phyloP scores from a whole-genome alignment of 2,888 invertebrate species.

The Acanthosoma haemorrhoidale region DNA sequence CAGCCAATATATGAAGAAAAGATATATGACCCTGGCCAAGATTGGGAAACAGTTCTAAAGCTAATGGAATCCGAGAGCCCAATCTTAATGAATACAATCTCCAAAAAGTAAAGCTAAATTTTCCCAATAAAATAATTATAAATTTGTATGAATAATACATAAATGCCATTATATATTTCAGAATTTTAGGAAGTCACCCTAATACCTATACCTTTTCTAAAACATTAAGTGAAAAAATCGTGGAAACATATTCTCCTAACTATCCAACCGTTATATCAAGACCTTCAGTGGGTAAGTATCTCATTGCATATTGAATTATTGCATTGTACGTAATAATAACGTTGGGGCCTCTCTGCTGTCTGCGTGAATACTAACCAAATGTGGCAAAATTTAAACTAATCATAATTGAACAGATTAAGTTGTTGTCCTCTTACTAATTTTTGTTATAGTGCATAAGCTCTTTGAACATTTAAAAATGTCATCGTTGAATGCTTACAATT shows the following conservation, averaged over 20 bases:
- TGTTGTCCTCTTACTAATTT: no score
- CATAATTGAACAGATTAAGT: no score
- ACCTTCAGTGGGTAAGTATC: slow-evolving; percentile 41
- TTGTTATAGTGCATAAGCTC: no score
- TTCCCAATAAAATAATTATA: background rate
- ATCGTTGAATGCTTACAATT: no score
- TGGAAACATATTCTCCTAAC: slow-evolving; percentile 31
- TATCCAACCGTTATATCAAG: slow-evolving; percentile 39
- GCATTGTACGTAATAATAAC: no score
- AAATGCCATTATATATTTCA: no score
- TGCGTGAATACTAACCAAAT: no score
- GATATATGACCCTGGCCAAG: slow-evolving; percentile 29
- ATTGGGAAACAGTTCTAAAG: slow-evolving; percentile 35
- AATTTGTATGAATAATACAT: background rate
- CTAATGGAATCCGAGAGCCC: slow-evolving; percentile 35
- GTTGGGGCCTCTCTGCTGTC: no score
- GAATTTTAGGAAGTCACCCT: slow-evolving; percentile 36
- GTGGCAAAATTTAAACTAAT: no score
- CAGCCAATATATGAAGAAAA: slow-evolving; percentile 33
- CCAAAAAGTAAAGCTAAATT: slow-evolving; percentile 22
- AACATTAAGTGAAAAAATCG: slow-evolving; percentile 33
- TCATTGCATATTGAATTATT: background rate
- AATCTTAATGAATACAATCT: slow-evolving; percentile 28
- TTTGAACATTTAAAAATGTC: no score
- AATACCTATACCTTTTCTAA: slow-evolving; percentile 41